Evolutionary conservation across 2,113 vertebrate species (phyloP), one percentile per base, ranked within the genome.

Genomic region (Blennius ocellaris): DNA sequence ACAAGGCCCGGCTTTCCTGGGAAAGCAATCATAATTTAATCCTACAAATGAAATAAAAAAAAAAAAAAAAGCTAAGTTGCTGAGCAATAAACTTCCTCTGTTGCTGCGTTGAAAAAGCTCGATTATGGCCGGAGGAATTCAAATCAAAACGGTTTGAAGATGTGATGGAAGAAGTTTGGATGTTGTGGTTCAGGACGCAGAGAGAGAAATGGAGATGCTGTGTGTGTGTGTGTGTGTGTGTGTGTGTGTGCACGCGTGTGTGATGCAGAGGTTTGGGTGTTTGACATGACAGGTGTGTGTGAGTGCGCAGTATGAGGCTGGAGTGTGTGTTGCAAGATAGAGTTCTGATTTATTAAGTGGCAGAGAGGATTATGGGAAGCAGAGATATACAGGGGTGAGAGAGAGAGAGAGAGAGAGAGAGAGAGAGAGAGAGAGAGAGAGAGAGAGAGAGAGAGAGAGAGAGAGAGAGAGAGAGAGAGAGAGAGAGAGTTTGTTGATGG

Each of bases 331-430:
- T 53, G 57, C 70, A 76, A 65, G 61, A 59, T 60, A 44, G 44
- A 67, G 55, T 69, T 72, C 30, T 73, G 75, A 81, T 82, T 86
- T 79, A 76, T 49, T 68, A 75, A 80, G 58, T 67, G 78, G 71
- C 73, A 61, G 72, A 70, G 45, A 56, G 47, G 64, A 80, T 50
- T 74, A 82, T 75, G 75, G 79, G 78, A 83, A 56, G 59, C 57
- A 11, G 56, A 68, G 41, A 66, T 45, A 70, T 58, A 85, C n/a
- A 47, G 67, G 15, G 45, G 54, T 70, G 43, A 79, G 56, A 50
- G 21, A 30, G 21, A 30, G 21, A 30, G 21, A 30, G 21, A 30
- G 21, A 30, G 21, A 30, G 21, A 30, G 21, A 30, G 21, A 30
- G 21, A 30, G 21, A 30, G 21, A 40, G 49, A 52, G 30, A 48